Evolutionary conservation across 1,140 invertebrate genomes (phyloP).

Genomic region (Drosophila paulistorum): DNA sequence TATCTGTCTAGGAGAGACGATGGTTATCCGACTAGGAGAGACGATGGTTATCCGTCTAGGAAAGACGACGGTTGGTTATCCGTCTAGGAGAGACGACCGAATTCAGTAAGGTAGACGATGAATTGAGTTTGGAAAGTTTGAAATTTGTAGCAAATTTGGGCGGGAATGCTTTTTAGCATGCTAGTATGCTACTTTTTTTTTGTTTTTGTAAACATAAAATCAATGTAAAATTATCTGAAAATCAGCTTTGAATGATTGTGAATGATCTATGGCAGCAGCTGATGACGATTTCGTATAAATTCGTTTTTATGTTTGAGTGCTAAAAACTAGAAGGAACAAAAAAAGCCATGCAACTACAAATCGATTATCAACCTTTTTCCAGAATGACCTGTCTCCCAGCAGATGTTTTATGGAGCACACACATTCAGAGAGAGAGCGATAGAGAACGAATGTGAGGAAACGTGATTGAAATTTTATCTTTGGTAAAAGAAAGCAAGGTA

Average conservation of each 20-base stretch:
- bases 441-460: conserved; percentile 58
- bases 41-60: too few relatives aligned
- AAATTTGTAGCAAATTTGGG: too few relatives aligned
- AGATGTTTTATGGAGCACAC: conserved; percentile 16
- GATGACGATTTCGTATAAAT: not conserved
- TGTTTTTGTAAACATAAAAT: not conserved
- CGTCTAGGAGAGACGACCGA: too few relatives aligned
- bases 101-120: too few relatives aligned
- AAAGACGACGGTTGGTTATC: too few relatives aligned
- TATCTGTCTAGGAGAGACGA: too few relatives aligned
- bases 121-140: too few relatives aligned
- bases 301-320: not conserved
- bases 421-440: not conserved
- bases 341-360: conserved; percentile 1
- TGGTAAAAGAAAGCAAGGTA: conserved; percentile 61
- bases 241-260: not conserved
- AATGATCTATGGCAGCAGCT: conserved; percentile 5
- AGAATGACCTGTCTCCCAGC: not conserved
- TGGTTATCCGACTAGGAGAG: too few relatives aligned
- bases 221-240: not conserved
- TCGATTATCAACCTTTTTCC: conserved; percentile 13
- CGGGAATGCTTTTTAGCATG: too few relatives aligned
- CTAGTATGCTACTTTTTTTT: not conserved
- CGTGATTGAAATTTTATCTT: conserved; percentile 79
- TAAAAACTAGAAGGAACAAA: not conserved